Evolutionary conservation across 2,888 invertebrate species (phyloP), one percentile per base, ranked within the genome.

Genomic region (Lamellibrachia columna): DNA sequence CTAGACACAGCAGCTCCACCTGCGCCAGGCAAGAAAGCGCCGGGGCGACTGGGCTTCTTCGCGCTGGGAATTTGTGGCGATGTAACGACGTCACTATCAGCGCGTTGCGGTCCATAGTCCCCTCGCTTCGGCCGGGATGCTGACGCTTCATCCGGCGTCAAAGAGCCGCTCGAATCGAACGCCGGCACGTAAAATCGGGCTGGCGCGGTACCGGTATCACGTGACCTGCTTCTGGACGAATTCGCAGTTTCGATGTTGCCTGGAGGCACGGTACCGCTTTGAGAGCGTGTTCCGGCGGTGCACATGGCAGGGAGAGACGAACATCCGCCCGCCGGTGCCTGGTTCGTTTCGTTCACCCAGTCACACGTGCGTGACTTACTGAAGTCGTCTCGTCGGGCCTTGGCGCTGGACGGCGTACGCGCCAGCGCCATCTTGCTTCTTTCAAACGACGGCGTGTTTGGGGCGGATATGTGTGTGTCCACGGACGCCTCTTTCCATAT

Each of bases 11-110:
- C 58, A 58, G 58, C 58, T 8, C 58, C 75, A 75, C 75, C 75
- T 22, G 75, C 22, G 22, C 75, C 75, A 15, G 75, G 75, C 75
- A 22, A 22, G 4, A 75, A 75, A n/a, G 15, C 75, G 75, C 75
- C 75, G 75, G 75, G 75, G 6, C 75, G 75, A 75, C 75, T 75
- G 75, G 75, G n/a, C 75, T 75, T 75, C 75, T 75, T 75, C 75
- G 22, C 75, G 22, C 75, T 22, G 15, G 75, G 15, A 22, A 75
- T 22, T 22, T 75, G 75, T 4, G 15, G 15, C 22, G 75, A n/a
- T n/a, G 75, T 75, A 15, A 11, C 22, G 75, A 75, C 75, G 75
- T 75, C 75, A n/a, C 75, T 75, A n/a, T 75, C 75, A 22, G 75
- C 22, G 75, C 75, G 75, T n/a, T 75, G 75, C 6, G 75, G 75